Evolutionary conservation across 2,113 vertebrate genomes (phyloP), one percentile per base, ranked within the genome.

Genomic region (Lasiurus borealis): DNA sequence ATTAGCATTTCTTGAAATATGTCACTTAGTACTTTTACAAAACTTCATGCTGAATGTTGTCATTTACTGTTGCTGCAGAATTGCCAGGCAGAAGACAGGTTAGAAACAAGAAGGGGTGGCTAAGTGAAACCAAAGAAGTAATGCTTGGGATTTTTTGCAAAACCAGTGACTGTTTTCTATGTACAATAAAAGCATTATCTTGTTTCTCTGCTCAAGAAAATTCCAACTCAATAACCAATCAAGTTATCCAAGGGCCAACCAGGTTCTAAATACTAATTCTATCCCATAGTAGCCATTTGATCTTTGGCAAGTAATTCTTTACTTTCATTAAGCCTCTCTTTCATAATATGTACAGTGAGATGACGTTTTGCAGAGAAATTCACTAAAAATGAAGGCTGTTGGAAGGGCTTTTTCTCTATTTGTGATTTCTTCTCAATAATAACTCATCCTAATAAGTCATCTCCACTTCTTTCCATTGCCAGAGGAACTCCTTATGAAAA

Each of bases 241-340:
- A 27, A 57, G 4, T 3, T 83, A 11, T 18, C 36, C 29, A 85
- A 91, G 44, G 16, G 68, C 92, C 90, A 8, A 34, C 36, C 40
- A 85, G 34, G 1, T 77, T 76, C 19, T 95, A 92, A 91, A 88
- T 73, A 19, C 11, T 50, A 75, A 82, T 91, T 84, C 27, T 83
- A 18, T 31, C 2, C 29, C 18, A 23, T 46, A n/a, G n/a, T 76
- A 54, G 31, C 7, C 25, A 54, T 34, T 7, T 80, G 12, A 94
- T 1, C 2, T 54, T 46, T 72, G 31, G 48, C 64, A 85, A 86
- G 50, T 72, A 86, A 81, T 83, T 81, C 3, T 83, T 88, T 68
- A 59, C 52, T 93, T 82, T 93, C 9, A 87, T 83, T 72, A 85
- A 85, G 19, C 27, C 27, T 75, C 11, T 44, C 12, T 90, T 95